Percentiles rank a stretch among this genome's conserved stretches.
Evolutionary conservation across 2,113 vertebrate genomes (phyloP).

Genomic region (Entomyzon cyanotis): DNA sequence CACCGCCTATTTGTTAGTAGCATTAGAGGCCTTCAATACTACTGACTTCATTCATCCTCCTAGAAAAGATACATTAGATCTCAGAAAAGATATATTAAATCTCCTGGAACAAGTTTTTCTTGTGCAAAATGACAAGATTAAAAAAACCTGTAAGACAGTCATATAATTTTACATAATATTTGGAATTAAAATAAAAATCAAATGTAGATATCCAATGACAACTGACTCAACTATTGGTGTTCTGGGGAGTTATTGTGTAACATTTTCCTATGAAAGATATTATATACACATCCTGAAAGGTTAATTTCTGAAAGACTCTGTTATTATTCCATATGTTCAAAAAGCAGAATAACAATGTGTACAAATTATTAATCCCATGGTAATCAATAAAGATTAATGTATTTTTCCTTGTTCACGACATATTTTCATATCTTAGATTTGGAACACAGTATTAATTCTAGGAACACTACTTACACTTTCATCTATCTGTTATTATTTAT

Average conservation of each 20-base stretch:
- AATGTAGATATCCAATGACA: rapidly evolving
- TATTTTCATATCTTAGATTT: not conserved
- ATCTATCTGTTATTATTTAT: not conserved
- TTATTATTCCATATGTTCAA: not conserved
- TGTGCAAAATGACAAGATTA: not conserved
- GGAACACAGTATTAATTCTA: not conserved
- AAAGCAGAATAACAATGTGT: not conserved
- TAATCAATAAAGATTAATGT: not conserved
- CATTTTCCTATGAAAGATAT: not conserved
- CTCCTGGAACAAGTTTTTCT: not conserved
- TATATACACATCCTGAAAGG: not conserved
- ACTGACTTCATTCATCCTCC: not conserved
- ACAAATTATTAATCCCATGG: not conserved
- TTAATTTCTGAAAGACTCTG: not conserved
- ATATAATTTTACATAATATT: not conserved
- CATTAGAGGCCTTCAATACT: not conserved
- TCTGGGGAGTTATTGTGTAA: not conserved
- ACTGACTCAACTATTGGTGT: not conserved
- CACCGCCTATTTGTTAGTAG: not conserved
- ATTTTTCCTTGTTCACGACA: not conserved
- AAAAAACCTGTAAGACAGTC: not conserved
- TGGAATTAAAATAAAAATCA: not conserved
- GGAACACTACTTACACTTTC: not conserved
- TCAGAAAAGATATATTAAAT: not conserved
- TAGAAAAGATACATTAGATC: not conserved